phyloP scores from a whole-genome alignment of 2,113 vertebrate genomes.

The Oncorhynchus clarkii region DNA sequence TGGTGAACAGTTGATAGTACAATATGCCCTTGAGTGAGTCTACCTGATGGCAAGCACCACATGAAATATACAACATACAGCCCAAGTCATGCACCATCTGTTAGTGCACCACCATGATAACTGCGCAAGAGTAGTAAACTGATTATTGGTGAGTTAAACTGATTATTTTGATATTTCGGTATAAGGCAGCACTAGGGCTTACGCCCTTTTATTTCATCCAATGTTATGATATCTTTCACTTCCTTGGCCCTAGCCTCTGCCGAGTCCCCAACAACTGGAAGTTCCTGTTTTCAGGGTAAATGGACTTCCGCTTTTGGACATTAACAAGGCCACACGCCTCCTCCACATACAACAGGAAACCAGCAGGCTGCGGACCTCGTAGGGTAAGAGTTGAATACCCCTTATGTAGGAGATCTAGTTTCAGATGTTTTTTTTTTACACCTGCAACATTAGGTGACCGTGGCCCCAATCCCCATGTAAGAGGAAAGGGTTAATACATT shows the following conservation, averaged over 20 bases:
- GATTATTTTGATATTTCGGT: slow-evolving; percentile 14
- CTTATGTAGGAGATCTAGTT: too few relatives aligned
- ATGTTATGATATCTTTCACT: not conserved
- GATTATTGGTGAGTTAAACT: not conserved
- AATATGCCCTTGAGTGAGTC: slow-evolving; percentile 48
- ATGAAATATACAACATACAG: slow-evolving; percentile 1
- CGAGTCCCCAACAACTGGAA: too few relatives aligned
- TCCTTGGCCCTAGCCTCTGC: not conserved
- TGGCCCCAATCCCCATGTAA: slow-evolving; percentile 20
- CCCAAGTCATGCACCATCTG: not conserved
- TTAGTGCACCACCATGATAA: not conserved
- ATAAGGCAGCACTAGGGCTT: slow-evolving; percentile 47
- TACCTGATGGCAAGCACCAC: slow-evolving; percentile 6
- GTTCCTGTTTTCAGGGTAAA: too few relatives aligned
- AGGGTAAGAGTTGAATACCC: too few relatives aligned
- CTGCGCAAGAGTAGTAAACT: not conserved
- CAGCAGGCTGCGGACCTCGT: too few relatives aligned
- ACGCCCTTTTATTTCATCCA: slow-evolving; percentile 1
- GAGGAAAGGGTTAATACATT: slow-evolving; percentile 34
- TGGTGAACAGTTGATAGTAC: slow-evolving; percentile 23
- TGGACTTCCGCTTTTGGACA: too few relatives aligned
- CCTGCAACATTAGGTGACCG: too few relatives aligned
- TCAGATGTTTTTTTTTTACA: too few relatives aligned
- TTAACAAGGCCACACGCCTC: too few relatives aligned
- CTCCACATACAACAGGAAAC: too few relatives aligned